phyloP scores from a whole-genome alignment of 2,888 invertebrate genomes.

The Hypomecis atomaria region DNA sequence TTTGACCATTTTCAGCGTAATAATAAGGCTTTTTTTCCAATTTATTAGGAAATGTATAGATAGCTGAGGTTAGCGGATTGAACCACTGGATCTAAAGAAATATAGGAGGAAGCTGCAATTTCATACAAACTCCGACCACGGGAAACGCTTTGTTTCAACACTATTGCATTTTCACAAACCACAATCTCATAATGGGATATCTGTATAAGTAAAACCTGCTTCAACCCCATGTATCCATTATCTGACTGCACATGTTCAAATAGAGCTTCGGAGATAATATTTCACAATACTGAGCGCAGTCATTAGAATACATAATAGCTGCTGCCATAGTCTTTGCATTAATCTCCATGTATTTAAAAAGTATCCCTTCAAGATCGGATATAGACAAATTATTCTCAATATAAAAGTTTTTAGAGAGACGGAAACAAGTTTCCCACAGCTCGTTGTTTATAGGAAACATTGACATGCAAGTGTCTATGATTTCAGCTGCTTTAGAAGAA shows the following conservation, averaged over 20 bases:
- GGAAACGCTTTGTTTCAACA: too few species aligned
- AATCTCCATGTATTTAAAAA: conserved; percentile 83
- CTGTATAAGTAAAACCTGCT: not conserved
- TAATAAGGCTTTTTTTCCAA: too few species aligned
- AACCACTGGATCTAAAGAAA: too few species aligned
- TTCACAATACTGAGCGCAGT: conserved; percentile 74
- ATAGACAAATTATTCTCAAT: conserved; percentile 71
- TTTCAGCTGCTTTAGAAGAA: conserved; percentile 63
- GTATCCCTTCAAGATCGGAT: conserved; percentile 80
- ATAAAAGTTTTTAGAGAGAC: conserved; percentile 71
- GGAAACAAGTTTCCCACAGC: conserved; percentile 75
- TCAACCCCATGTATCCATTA: conserved; percentile 79
- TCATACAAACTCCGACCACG: too few species aligned
- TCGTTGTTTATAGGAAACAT: conserved; percentile 70
- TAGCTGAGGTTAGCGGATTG: too few species aligned
- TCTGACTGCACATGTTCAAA: conserved; percentile 77
- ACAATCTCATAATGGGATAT: too few species aligned
- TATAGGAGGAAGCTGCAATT: too few species aligned
- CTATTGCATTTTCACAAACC: too few species aligned
- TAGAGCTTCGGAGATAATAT: conserved; percentile 78
- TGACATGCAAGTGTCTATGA: conserved; percentile 73
- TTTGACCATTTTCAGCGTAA: too few species aligned
- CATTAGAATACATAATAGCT: conserved; percentile 77
- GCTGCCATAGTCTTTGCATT: conserved; percentile 76
- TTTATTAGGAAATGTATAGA: too few species aligned